Evolutionary conservation across 2,113 vertebrate species (phyloP), one percentile per base, ranked within the genome.

Genomic region (Heterotis niloticus): DNA sequence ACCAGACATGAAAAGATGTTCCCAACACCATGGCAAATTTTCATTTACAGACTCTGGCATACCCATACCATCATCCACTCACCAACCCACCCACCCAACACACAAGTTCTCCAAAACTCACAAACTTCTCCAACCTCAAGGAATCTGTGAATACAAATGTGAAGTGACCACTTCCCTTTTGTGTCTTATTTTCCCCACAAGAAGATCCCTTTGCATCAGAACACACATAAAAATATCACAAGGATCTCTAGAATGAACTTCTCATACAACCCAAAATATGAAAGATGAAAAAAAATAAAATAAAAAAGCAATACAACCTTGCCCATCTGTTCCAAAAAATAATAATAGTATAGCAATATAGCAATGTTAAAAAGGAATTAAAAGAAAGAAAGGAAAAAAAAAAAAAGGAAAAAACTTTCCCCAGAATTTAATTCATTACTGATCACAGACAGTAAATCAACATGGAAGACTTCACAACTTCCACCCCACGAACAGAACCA

Each of bases 321-420:
- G 18, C 24, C 26, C 24, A 18, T 24, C 12, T 12, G 28, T 62
- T 5, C 9, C 28, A 26, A 62, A 70, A 17, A 65, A 12, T 73
- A 77, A 78, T 88, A 90, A 88, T 2, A 44, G 7, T 44, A 44
- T 44, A 44, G 34, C 34, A 44, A 7, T 44, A 7, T 89, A 91
- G 86, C 90, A 71, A 82, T 54, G 71, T 87, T 85, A 11, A 83
- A 76, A 10, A n/a, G n/a, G n/a, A n/a, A n/a, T n/a, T n/a, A n/a
- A n/a, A n/a, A n/a, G n/a, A n/a, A n/a, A 28, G 57, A 81, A 76
- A 51, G 23, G 60, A 74, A 80, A 76, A 5, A 80, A 66, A 20
- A 34, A n/a, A 51, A 78, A 54, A 44, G 7, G 7, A 44, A 44
- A 44, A 44, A 44, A 44, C 34, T 44, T 44, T 44, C 34, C 34